Percentiles rank a stretch among this genome's conserved stretches.
phyloP scores from a whole-genome alignment of 2,888 invertebrate species.

The Microctonus hyperodae region DNA sequence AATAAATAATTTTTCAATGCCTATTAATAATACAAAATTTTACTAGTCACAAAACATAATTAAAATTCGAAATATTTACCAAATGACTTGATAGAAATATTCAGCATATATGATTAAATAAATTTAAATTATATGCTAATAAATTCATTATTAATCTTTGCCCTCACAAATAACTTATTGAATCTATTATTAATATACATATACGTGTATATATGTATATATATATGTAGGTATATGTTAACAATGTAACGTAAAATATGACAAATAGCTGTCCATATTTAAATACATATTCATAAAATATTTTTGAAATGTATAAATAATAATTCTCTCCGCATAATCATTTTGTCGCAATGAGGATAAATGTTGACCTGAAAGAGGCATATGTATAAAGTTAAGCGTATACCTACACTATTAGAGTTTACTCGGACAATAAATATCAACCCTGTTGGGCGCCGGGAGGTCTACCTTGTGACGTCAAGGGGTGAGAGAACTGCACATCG shows the following conservation, averaged over 20 bases:
- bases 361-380: background rate
- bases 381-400: too few species aligned
- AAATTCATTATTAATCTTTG: background rate
- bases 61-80: background rate
- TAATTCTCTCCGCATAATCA: background rate
- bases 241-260: background rate
- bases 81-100: background rate
- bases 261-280: too few species aligned
- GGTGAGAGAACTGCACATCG: constrained; percentile 43
- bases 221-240: background rate
- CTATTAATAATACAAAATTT: background rate
- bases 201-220: background rate
- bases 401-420: background rate
- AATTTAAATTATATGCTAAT: background rate
- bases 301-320: too few species aligned
- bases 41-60: background rate
- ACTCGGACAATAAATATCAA: background rate
- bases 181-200: background rate
- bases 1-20: background rate
- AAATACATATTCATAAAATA: too few species aligned
- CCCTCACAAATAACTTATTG: background rate
- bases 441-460: constrained; percentile 44
- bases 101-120: background rate
- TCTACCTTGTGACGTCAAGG: constrained; percentile 45
- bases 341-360: background rate